Evolutionary conservation across 2,888 invertebrate species (phyloP), one percentile per base, ranked within the genome.

Genomic region (Yponomeuta evonymella): DNA sequence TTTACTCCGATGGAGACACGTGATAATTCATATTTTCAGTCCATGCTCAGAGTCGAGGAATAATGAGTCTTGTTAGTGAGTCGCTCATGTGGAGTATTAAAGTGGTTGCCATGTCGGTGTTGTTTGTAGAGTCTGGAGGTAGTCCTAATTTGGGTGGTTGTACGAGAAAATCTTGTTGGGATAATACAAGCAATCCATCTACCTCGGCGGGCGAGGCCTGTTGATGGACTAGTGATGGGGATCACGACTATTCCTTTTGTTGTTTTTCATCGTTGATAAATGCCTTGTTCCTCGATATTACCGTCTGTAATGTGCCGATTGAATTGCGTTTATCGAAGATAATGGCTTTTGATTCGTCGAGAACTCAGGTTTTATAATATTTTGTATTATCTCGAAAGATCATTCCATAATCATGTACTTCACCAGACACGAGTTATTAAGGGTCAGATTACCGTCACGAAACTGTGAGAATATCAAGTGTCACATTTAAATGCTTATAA

Each of bases 111-210:
- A 75, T 75, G 73, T 78, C 83, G 80, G 76, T 81, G 85, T 86
- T 58, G 15, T 58, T 58, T 79, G 83, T 82, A 85, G 84, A 80
- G 85, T 87, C 89, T 84, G 85, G 80, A 76, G 83, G 85, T 86
- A 87, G 86, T 88, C 86, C 84, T 81, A 84, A 83, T 81, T 81
- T 79, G 72, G 76, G 74, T 75, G 77, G 76, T 75, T 75, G 76
- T 83, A 77, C 79, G 75, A 77, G 51, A 80, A 85, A 83, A 83
- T 85, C 83, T 87, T 84, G 87, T 85, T 82, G 85, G 84, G 84
- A 87, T 89, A 89, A 89, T 88, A 83, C 81, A 81, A 79, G 85
- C 86, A 82, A 90, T 90, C 89, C 85, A 88, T 92, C 90, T 87
- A 83, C 43, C 43, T 43, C 43, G 80, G 80, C 83, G 15, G 81